These are phyloP conservation scores for Hippocampus barbouri DNA, from an alignment of 2,113 vertebrate genomes.

Conservation along the genomic window DNA sequence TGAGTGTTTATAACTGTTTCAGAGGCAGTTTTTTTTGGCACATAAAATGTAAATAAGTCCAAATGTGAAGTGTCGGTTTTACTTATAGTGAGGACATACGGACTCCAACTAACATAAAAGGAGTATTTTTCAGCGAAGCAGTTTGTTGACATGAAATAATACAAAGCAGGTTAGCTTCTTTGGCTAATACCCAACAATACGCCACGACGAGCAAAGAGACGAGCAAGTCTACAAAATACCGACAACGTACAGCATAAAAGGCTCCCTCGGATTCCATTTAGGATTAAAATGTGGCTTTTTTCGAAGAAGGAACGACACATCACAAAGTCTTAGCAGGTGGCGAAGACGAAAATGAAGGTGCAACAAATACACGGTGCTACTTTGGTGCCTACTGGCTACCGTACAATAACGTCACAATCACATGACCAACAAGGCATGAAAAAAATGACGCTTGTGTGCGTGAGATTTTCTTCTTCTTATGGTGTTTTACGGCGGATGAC, in stretches of 20 bases:
- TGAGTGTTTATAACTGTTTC: neutral
- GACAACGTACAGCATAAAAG: conserved; percentile 57
- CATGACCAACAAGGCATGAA: neutral
- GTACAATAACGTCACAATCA: neutral
- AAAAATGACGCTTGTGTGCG: neutral
- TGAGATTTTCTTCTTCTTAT: no score
- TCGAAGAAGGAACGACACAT: neutral
- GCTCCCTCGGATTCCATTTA: conserved; percentile 53
- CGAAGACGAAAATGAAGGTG: neutral
- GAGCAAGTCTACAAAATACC: neutral
- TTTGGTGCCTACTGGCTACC: conserved; percentile 34
- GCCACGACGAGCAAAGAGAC: neutral
- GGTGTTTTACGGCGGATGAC: no score
- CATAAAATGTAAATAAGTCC: neutral
- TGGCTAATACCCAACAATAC: conserved; percentile 8
- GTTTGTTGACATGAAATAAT: neutral
- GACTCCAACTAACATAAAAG: neutral
- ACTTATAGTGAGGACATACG: neutral
- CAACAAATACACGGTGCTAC: neutral
- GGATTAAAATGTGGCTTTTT: neutral
- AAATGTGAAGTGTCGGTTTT: neutral
- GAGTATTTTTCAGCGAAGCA: neutral
- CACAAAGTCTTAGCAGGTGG: conserved; percentile 22
- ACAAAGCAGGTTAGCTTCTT: neutral
- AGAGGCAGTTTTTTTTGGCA: neutral